Conservation (phyloP, 2,797 vertebrate species). For the Dendrocincla fuliginosa region DNA sequence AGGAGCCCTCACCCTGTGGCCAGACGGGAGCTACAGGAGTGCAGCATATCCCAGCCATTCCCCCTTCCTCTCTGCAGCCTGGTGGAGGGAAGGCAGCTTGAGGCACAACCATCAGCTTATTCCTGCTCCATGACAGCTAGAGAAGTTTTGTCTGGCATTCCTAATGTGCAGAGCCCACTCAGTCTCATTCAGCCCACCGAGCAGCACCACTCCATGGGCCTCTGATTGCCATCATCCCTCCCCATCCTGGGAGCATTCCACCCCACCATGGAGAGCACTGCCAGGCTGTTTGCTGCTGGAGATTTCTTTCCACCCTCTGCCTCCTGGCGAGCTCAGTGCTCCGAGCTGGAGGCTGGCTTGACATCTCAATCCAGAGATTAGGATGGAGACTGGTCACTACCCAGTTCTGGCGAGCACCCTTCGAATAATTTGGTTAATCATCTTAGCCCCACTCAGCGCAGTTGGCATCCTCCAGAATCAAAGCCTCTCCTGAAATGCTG, state of each 20-base stretch:
- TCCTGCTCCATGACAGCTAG: neutral
- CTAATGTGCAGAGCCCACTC: neutral
- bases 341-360: neutral
- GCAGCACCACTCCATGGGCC: neutral
- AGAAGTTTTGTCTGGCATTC: neutral
- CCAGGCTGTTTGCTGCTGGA: neutral
- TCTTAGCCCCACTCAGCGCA: neutral
- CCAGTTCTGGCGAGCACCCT: constrained; percentile 5
- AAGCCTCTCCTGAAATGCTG: neutral
- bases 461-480: constrained; percentile 40
- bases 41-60: neutral
- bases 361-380: constrained; percentile 60
- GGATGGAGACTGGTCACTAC: constrained; percentile 44
- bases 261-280: neutral
- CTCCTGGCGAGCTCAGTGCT: constrained; percentile 6
- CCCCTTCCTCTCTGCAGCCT: rapidly evolving
- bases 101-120: neutral
- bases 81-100: neutral
- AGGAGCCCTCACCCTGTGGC: neutral
- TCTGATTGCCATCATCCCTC: neutral
- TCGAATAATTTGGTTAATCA: constrained; percentile 64
- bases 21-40: neutral
- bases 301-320: neutral
- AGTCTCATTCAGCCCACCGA: neutral
- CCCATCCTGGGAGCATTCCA: neutral